A percentile compares a stretch with the other conserved stretches of the same genome.
Conservation (phyloP, 1,140 invertebrate species). For the Drepana arcuata region DNA sequence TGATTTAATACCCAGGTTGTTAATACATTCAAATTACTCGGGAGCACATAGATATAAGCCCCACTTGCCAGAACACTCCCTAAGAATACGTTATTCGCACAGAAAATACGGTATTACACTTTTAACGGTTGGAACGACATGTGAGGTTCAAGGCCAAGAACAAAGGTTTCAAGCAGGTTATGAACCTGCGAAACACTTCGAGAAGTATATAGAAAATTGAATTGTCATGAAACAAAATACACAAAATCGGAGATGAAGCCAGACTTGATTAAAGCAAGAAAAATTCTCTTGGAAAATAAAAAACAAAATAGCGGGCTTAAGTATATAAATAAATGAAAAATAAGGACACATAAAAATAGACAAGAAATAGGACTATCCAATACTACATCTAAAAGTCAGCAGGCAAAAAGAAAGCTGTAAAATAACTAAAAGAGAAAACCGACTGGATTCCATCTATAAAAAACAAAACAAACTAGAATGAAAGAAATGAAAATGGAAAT, state of each 20-base stretch:
- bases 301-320: slow-evolving; percentile 1
- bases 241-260: slow-evolving; percentile 4
- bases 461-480: not conserved
- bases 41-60: too few relatives aligned
- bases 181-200: too few relatives aligned
- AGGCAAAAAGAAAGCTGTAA: not conserved
- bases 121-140: too few relatives aligned
- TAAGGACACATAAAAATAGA: not conserved
- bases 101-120: too few relatives aligned
- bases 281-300: slow-evolving; percentile 1
- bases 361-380: not conserved
- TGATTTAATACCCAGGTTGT: too few relatives aligned
- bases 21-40: too few relatives aligned
- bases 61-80: too few relatives aligned
- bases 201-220: too few relatives aligned
- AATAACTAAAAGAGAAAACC: not conserved
- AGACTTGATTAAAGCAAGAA: not conserved
- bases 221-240: slow-evolving; percentile 2
- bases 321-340: not conserved
- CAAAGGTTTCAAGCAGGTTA: too few relatives aligned
- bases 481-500: slow-evolving; percentile 7
- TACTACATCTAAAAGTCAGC: not conserved
- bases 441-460: not conserved
- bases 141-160: too few relatives aligned
- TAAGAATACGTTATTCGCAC: too few relatives aligned